Base-by-base conservation (phyloP, 1,140 invertebrate genomes). In the Linepithema humile region DNA sequence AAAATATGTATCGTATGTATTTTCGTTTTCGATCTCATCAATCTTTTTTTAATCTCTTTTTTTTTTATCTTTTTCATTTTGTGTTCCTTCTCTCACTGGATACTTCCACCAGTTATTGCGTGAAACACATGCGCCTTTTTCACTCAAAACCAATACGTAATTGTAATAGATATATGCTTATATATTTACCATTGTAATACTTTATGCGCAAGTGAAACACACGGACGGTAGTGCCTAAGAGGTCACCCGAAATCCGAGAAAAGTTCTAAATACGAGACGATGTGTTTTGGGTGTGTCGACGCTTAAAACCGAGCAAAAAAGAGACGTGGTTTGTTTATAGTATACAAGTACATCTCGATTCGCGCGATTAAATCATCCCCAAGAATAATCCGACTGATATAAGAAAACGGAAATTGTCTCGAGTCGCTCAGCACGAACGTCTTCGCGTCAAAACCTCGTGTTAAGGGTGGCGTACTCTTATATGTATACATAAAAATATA, bases 1-100 rank as follows among this genome's bases (percentile, higher is more conserved):
- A 92, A 92, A 92, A 92, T 92, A 92, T 91, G 84, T n/a, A n/a
- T 90, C 82, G 67, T 72, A 86, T 91, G 84, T 89, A 88, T 91
- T 60, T 85, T 85, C 59, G 40, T 40, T 69, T 65, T 50, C 67
- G 32, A 55, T 65, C 64, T 48, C 40, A 45, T 53, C 65, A 59
- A 23, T 23, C 48, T 85, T 20, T 55, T n/a, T 67, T 45, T 60
- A 40, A 77, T 77, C n/a, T 26, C 6, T 43, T 53, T 10, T 43
- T 10, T 26, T 9, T 20, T 53, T 65, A 45, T 45, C 26, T 59
- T 35, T 48, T 45, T 53, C 35, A 15, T 48, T 35, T 65, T 53
- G 10, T 50, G 48, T 67, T 38, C 12, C 10, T 73, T 20, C 20
- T 17, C 29, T 74, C 43, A 9, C 38, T 45, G 48, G 3, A 53